Evolutionary conservation across 2,797 vertebrate genomes (phyloP).

Genomic region (Hippoglossus hippoglossus): DNA sequence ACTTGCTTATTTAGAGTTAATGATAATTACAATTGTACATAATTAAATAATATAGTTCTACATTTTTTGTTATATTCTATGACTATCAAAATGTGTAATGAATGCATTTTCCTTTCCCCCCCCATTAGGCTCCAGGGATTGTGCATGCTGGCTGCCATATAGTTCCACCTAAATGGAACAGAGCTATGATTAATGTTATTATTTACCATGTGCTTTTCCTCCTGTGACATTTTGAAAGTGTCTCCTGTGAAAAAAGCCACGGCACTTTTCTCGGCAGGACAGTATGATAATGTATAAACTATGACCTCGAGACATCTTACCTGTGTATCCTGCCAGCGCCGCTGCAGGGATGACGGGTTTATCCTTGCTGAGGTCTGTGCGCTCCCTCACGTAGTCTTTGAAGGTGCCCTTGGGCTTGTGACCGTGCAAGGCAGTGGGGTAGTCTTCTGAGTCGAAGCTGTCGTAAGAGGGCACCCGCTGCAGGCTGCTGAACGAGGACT

Average conservation of each 20-base stretch:
- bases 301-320: constrained; percentile 75
- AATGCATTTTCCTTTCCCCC: neutral
- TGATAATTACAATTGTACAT: neutral
- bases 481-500: constrained; percentile 98
- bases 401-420: constrained; percentile 99
- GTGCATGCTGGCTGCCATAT: neutral
- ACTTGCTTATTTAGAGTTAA: too few relatives aligned
- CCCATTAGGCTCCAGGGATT: neutral
- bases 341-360: constrained; percentile 99
- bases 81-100: neutral
- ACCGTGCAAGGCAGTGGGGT: constrained; percentile 90
- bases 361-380: constrained; percentile 98
- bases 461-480: constrained; percentile 98
- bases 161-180: neutral
- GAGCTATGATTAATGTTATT: constrained; percentile 1
- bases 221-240: constrained; percentile 20
- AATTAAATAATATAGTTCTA: neutral
- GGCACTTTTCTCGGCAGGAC: neutral
- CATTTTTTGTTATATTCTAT: neutral
- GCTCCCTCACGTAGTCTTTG: constrained; percentile 99
- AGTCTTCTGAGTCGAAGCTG: constrained; percentile 99
- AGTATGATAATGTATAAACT: neutral
- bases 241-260: neutral
- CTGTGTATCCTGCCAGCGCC: constrained; percentile 98
- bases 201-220: neutral